These are phyloP conservation scores for Myotis brandtii DNA, from an alignment of 2,113 vertebrate species.

Conservation along the genomic window DNA sequence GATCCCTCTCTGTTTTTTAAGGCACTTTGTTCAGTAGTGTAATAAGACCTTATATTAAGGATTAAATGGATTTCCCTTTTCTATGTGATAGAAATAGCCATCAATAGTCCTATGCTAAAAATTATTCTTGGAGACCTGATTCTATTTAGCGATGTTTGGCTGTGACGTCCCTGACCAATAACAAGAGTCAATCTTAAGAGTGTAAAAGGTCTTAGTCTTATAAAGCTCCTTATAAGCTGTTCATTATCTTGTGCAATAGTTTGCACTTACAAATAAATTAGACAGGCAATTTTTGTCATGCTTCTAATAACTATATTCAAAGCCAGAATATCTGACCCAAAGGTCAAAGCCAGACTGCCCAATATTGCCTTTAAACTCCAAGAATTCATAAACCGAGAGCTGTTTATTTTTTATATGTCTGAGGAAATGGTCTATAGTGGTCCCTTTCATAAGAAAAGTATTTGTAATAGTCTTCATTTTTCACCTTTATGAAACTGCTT, in stretches of 20 bases:
- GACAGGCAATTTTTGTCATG: neutral
- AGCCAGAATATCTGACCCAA: neutral
- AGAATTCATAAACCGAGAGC: neutral
- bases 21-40: neutral
- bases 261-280: constrained; percentile 57
- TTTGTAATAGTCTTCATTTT: neutral
- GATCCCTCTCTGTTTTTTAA: constrained; percentile 29
- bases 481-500: neutral
- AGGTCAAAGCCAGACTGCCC: constrained; percentile 39
- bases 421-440: neutral
- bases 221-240: neutral
- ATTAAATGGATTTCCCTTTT: constrained; percentile 47
- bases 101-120: neutral
- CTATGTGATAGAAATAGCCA: neutral
- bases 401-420: neutral
- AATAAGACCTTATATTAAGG: constrained; percentile 55
- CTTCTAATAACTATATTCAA: constrained; percentile 38
- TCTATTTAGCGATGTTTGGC: neutral
- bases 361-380: constrained; percentile 17
- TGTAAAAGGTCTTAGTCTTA: neutral
- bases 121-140: constrained; percentile 7
- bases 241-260: neutral
- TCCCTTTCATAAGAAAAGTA: neutral
- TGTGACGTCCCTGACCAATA: constrained; percentile 26
- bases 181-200: constrained; percentile 27